Evolutionary conservation across 2,113 vertebrate genomes (phyloP).

Genomic region (Mastomys natalensis): DNA sequence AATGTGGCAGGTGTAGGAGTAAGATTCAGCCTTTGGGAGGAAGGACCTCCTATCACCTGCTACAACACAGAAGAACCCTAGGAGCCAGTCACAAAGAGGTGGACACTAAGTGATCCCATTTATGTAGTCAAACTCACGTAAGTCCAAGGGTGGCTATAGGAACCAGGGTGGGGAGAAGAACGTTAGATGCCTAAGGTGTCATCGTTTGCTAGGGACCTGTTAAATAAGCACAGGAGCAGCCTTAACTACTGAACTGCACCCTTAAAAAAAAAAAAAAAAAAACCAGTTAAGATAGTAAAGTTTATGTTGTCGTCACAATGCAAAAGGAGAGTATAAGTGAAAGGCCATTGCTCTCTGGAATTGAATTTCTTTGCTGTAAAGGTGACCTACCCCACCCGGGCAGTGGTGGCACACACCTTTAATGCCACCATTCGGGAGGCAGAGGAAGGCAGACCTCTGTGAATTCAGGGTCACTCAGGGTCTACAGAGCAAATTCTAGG

Average conservation of each 20-base stretch:
- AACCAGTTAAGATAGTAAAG: not conserved
- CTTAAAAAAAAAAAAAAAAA: not conserved
- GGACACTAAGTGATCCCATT: not conserved
- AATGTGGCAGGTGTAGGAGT: not conserved
- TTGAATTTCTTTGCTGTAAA: not conserved
- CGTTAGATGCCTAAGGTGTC: not conserved
- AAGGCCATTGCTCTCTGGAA: not conserved
- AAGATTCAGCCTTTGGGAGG: not conserved
- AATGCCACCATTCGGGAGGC: not conserved
- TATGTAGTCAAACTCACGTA: not conserved
- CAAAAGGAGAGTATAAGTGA: not conserved
- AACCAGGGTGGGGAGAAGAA: rapidly evolving
- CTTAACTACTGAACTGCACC: not conserved
- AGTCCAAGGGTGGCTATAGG: not conserved
- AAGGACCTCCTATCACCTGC: not conserved
- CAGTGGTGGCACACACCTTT: too few relatives aligned
- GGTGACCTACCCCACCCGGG: not conserved
- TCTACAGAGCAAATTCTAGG: not conserved
- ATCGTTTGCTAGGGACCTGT: not conserved
- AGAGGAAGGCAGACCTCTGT: not conserved
- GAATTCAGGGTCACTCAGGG: not conserved
- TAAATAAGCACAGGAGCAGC: not conserved
- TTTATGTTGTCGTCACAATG: not conserved
- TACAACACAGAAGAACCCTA: not conserved
- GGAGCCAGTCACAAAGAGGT: not conserved